These are phyloP conservation scores for Armadillidium nasatum DNA, from an alignment of 1,140 invertebrate species.

Conservation along the genomic window DNA sequence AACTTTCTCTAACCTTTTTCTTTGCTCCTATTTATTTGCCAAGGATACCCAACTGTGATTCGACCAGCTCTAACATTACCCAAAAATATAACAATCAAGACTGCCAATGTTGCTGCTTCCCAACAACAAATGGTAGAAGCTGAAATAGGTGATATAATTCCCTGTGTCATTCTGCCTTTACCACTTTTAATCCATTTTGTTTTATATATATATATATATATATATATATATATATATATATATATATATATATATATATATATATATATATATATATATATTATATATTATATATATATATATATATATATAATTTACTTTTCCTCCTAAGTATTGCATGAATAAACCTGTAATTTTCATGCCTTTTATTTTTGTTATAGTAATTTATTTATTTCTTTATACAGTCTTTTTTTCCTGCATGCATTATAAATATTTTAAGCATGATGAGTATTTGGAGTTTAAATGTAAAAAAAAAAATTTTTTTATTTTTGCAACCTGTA, in stretches of 20 bases:
- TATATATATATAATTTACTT: too few species aligned
- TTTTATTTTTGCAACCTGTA: too few species aligned
- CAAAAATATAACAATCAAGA: conserved; percentile 39
- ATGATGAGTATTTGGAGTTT: too few species aligned
- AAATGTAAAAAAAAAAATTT: too few species aligned
- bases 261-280: conserved; percentile 19
- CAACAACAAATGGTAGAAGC: not conserved
- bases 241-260: not conserved
- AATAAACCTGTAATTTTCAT: too few species aligned
- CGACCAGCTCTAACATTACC: conserved; percentile 43
- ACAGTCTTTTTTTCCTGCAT: too few species aligned
- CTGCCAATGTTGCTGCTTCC: conserved; percentile 2
- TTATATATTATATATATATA: not conserved
- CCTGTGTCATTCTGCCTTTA: too few species aligned
- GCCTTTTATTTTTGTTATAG: too few species aligned
- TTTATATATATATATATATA: not conserved
- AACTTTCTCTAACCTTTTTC: not conserved
- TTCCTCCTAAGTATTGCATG: too few species aligned
- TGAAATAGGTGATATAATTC: conserved; percentile 3
- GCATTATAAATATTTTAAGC: too few species aligned
- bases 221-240: not conserved
- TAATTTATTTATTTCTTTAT: too few species aligned
- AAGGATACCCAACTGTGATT: conserved; percentile 43
- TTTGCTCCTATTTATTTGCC: conserved; percentile 12
- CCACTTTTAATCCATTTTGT: not conserved